Conservation (phyloP, 2,113 vertebrate genomes). For the Lepidothrix coronata region DNA sequence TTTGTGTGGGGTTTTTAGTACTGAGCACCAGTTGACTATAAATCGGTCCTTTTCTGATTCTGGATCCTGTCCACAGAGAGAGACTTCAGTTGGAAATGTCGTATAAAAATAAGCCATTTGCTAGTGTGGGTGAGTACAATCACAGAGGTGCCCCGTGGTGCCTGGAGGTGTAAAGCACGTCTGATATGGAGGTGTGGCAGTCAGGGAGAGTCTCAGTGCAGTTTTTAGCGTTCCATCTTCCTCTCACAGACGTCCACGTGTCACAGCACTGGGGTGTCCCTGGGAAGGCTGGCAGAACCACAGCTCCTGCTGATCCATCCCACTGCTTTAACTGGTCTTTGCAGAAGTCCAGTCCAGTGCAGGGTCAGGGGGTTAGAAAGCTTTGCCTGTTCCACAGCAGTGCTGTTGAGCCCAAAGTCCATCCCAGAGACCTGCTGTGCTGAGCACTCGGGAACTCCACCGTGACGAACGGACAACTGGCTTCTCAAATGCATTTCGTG, state of each 20-base stretch:
- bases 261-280: neutral
- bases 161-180: neutral
- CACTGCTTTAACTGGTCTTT: neutral
- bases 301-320: neutral
- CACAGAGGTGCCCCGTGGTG: neutral
- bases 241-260: neutral
- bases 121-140: conserved; percentile 31
- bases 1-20: neutral
- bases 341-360: neutral
- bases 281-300: neutral
- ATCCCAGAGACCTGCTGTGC: neutral
- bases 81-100: conserved; percentile 52
- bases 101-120: conserved; percentile 82
- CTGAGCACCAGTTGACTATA: conserved; percentile 70
- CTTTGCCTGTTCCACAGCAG: neutral
- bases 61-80: conserved; percentile 35
- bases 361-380: neutral
- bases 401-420: neutral
- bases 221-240: neutral
- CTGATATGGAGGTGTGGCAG: neutral
- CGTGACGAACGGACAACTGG: neutral
- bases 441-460: neutral
- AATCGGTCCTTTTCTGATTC: conserved; percentile 40
- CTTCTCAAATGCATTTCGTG: neutral
- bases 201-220: conserved; percentile 37